Percentiles rank a stretch among this genome's conserved stretches.
phyloP scores from a whole-genome alignment of 2,888 invertebrate species.

The Lordiphosa andalusiaca region DNA sequence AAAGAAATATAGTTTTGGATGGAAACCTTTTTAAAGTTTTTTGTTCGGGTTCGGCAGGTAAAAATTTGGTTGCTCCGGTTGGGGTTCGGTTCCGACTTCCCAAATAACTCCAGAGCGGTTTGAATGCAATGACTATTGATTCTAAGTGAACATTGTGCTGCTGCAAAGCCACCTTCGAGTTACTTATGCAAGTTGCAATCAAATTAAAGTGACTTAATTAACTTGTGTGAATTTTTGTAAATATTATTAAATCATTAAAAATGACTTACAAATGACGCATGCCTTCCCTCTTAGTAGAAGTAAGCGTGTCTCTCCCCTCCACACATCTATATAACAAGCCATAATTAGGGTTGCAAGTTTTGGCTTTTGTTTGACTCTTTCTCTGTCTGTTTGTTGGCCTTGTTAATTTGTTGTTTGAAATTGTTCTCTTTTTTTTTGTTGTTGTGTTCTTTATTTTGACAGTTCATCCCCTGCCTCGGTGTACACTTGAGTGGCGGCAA shows the following conservation, averaged over 20 bases:
- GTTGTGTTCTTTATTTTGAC: conserved; percentile 21
- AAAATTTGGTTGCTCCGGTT: too few species aligned
- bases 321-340: conserved; percentile 11
- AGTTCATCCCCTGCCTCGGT: conserved; percentile 15
- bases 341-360: conserved; percentile 43
- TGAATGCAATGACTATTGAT: too few species aligned
- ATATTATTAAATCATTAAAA: conserved; percentile 41
- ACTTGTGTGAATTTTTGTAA: conserved; percentile 46
- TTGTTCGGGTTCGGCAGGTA: too few species aligned
- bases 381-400: conserved; percentile 18
- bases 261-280: conserved; percentile 13
- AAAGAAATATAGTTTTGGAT: too few species aligned
- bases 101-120: too few species aligned
- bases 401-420: conserved; percentile 31
- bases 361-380: conserved; percentile 29
- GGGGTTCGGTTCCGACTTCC: too few species aligned
- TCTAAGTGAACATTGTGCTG: too few species aligned
- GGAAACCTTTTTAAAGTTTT: too few species aligned
- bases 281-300: conserved; percentile 28
- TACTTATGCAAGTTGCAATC: too few species aligned
- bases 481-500: conserved; percentile 60
- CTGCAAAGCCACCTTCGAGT: too few species aligned
- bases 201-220: conserved; percentile 49
- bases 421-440: conserved; percentile 27
- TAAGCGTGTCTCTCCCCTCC: conserved; percentile 11